Evolutionary conservation across 2,888 invertebrate species (phyloP).

Genomic region (Agonopterix arenella): DNA sequence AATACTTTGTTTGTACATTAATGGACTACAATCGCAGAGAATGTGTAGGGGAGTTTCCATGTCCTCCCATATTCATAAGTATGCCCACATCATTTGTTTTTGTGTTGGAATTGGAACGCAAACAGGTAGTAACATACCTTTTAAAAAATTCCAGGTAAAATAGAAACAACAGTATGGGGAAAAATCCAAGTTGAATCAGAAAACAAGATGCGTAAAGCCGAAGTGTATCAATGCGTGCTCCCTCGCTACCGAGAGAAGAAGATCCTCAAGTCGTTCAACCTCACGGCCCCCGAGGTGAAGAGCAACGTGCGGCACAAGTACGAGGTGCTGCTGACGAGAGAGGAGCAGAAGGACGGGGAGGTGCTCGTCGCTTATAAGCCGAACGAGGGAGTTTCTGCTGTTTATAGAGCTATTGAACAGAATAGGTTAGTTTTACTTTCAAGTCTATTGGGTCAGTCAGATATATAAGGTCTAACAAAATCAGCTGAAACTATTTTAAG

Average conservation of each 20-base stretch:
- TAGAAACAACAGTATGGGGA: slow-evolving; percentile 32
- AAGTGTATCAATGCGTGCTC: slow-evolving; percentile 47
- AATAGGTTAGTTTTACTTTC: background rate
- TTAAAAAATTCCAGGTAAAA: background rate
- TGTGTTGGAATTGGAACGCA: too few relatives aligned
- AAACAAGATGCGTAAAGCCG: slow-evolving; percentile 42
- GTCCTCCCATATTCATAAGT: too few relatives aligned
- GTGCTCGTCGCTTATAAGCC: slow-evolving; percentile 51
- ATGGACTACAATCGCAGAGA: too few relatives aligned
- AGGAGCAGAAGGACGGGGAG: slow-evolving; percentile 44
- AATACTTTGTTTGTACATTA: too few relatives aligned
- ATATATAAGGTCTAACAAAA: too few relatives aligned
- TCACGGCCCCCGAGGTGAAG: slow-evolving; percentile 13
- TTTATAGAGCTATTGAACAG: slow-evolving; percentile 30
- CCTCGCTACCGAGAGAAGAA: slow-evolving; percentile 57
- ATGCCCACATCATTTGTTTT: too few relatives aligned
- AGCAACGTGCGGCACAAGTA: slow-evolving; percentile 18
- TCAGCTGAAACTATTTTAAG: too few relatives aligned
- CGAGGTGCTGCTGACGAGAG: slow-evolving; percentile 44
- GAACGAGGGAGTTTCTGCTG: slow-evolving; percentile 35
- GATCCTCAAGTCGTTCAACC: slow-evolving; percentile 22
- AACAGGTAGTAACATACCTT: too few relatives aligned
- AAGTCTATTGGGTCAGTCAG: too few relatives aligned
- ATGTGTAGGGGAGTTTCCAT: too few relatives aligned
- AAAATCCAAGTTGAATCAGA: slow-evolving; percentile 42